phyloP scores from a whole-genome alignment of 2,888 invertebrate species.

The Autographa pulchrina region DNA sequence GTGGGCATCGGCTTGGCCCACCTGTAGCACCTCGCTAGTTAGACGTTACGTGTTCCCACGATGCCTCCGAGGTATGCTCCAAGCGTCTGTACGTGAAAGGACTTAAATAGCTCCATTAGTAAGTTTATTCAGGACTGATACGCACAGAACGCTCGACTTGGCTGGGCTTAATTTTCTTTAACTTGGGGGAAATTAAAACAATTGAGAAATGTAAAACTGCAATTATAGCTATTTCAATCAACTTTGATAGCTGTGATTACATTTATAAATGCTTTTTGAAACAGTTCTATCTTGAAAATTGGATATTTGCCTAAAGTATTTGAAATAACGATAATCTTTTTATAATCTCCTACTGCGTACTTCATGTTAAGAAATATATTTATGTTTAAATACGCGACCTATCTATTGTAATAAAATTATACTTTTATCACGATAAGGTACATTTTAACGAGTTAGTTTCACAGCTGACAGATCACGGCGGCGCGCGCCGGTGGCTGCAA shows the following conservation, averaged over 20 bases:
- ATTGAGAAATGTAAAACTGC: constrained; percentile 13
- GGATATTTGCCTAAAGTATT: not conserved
- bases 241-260: not conserved
- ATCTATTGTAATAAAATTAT: not conserved
- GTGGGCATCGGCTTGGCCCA: constrained; percentile 61
- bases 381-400: not conserved
- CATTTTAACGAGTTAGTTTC: constrained; percentile 39
- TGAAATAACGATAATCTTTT: too few species aligned
- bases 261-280: not conserved
- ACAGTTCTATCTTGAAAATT: not conserved
- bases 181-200: constrained; percentile 21
- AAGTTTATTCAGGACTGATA: constrained; percentile 68
- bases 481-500: constrained; percentile 23
- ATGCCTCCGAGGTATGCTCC: constrained; percentile 60
- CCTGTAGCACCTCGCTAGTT: constrained; percentile 70
- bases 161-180: constrained; percentile 7
- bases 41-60: constrained; percentile 57
- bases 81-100: constrained; percentile 66
- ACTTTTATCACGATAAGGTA: constrained; percentile 9
- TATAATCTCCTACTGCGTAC: not conserved
- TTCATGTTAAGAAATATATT: not conserved
- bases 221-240: constrained; percentile 4
- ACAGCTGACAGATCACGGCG: constrained; percentile 42
- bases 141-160: constrained; percentile 33
- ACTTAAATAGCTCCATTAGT: constrained; percentile 71